These are phyloP conservation scores for Adelosebastes latens DNA, from an alignment of 2,797 vertebrate genomes.

Conservation along the genomic window DNA sequence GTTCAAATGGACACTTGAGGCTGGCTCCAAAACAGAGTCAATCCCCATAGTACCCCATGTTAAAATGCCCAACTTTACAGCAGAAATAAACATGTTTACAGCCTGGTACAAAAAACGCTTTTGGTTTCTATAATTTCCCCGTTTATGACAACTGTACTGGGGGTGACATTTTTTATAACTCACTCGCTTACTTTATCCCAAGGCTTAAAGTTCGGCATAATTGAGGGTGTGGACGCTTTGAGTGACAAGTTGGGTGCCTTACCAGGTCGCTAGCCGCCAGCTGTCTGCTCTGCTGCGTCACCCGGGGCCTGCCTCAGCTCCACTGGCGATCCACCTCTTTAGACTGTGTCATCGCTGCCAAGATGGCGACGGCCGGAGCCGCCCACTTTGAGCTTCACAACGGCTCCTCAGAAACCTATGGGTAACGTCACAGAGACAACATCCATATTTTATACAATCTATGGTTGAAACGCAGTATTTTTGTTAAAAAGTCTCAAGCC, in stretches of 20 bases:
- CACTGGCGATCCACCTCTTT: neutral
- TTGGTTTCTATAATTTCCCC: neutral
- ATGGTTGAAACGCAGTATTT: neutral
- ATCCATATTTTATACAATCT: too few relatives aligned
- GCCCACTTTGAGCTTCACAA: too few relatives aligned
- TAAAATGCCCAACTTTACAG: neutral
- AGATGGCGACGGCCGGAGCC: too few relatives aligned
- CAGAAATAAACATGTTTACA: neutral
- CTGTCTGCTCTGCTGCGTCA: neutral
- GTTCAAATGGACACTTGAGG: neutral
- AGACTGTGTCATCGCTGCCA: too few relatives aligned
- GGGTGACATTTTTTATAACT: too few relatives aligned
- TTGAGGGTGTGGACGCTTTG: too few relatives aligned
- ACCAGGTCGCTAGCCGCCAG: neutral
- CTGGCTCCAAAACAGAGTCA: neutral
- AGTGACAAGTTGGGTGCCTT: too few relatives aligned
- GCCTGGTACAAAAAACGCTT: neutral
- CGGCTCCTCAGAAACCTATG: too few relatives aligned
- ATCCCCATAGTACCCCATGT: neutral
- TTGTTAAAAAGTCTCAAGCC: neutral
- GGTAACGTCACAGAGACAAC: too few relatives aligned
- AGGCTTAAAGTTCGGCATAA: too few relatives aligned
- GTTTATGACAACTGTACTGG: neutral
- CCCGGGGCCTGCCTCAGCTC: neutral
- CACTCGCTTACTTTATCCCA: too few relatives aligned